Base-by-base conservation (phyloP, 1,140 invertebrate species). In the Apocrypta bakeri region DNA sequence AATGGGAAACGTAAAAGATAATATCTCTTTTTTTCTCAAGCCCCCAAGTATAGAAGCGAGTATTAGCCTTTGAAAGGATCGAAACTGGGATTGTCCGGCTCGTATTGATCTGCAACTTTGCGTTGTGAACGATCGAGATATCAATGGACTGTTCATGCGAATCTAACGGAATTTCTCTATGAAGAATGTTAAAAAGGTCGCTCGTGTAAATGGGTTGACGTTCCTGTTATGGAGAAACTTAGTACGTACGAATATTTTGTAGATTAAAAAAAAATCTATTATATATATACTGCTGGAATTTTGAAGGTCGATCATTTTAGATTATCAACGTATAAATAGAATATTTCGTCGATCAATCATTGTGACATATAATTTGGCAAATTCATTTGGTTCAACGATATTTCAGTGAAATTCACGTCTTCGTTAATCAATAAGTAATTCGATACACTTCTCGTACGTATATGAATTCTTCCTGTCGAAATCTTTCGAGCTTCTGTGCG, bases 1-100 rank as follows among this genome's bases (percentile, higher is more conserved):
- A 73, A 73, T 73, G 37, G 71, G 21, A 56, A 56, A 21, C 48
- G 17, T 56, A 17, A 56, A 56, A n/a, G 48, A 17, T 17, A 9
- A 37, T 37, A 37, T 56, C 40, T 42, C 17, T 73, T 56, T 56
- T 56, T 48, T 56, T 14, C 24, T 48, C 12, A 24, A 12, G 14
- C 40, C 40, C 27, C 56, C 31, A 37, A 56, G 73, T 24, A 27
- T n/a, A 71, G 37, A 82, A 72, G n/a, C n/a, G 29, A 27, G 40
- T 21, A 74, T 74, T 74, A 33, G n/a, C 17, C 48, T 33, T 12
- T 63, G 9, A 76, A 76, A 68, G 80, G 69, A 80, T 72, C 48
- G 29, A 72, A 79, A 64, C 29, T 73, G 68, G 74, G 71, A 84
- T 85, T 84, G 83, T 81, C 81, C 84, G 61, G 61, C 24, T 79